These are phyloP conservation scores for Galaxea fascicularis DNA, from an alignment of 92 coral and sea anemone species.

Conservation along the genomic window DNA sequence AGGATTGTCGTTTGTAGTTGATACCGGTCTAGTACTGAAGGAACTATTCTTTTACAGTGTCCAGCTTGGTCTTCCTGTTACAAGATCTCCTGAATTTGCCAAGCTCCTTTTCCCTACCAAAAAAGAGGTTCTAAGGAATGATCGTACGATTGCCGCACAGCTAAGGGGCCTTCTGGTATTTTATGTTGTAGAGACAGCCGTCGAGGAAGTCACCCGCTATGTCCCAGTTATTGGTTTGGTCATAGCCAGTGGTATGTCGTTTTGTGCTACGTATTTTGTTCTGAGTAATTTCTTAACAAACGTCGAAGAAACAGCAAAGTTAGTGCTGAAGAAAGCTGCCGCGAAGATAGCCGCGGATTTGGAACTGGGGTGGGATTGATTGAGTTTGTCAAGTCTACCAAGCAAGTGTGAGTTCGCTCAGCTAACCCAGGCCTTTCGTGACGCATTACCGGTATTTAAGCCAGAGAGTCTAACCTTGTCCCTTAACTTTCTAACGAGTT, in stretches of 20 bases:
- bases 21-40: constrained; percentile 6
- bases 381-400: neutral
- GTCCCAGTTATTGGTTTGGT: constrained; percentile 37
- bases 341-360: neutral
- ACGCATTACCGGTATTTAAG: constrained; percentile 48
- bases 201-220: constrained; percentile 35
- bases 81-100: constrained; percentile 15
- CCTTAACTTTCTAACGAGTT: constrained; percentile 25
- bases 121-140: constrained; percentile 17
- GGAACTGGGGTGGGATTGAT: neutral
- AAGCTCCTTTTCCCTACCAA: constrained; percentile 15
- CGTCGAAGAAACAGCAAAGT: constrained; percentile 36
- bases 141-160: constrained; percentile 3
- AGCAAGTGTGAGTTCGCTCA: constrained; percentile 65
- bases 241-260: constrained; percentile 44
- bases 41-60: constrained; percentile 36
- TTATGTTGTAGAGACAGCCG: constrained; percentile 12
- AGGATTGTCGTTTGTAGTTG: constrained; percentile 39
- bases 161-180: neutral
- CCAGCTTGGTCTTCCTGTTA: constrained; percentile 54
- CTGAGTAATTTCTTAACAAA: constrained; percentile 13
- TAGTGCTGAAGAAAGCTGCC: constrained; percentile 12
- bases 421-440: constrained; percentile 57
- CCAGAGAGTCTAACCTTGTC: constrained; percentile 50
- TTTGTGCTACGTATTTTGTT: constrained; percentile 16